Percentiles rank a stretch among this genome's conserved stretches.
Conservation (phyloP, 1,140 invertebrate genomes). For the Anadara kagoshimensis region DNA sequence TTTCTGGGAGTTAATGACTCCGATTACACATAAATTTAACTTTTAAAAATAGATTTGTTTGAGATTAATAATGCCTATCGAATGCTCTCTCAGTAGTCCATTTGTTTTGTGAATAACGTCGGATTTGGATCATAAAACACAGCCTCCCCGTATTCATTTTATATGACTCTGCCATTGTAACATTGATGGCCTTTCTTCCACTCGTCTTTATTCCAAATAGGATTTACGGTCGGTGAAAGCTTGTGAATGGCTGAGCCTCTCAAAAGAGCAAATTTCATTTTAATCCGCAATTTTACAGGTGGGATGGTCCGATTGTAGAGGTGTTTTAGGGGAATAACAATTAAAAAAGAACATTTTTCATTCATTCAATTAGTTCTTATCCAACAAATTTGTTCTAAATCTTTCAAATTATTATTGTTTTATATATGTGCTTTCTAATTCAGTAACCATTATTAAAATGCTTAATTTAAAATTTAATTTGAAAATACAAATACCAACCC, state of each 20-base stretch:
- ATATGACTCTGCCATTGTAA: constrained; percentile 14
- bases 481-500: no score
- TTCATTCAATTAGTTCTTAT: no score
- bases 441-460: no score
- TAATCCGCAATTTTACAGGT: not conserved
- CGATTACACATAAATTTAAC: constrained; percentile 34
- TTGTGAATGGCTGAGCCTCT: constrained; percentile 16
- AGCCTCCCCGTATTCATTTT: not conserved
- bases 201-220: constrained; percentile 7
- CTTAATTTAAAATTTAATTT: no score
- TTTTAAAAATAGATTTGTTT: constrained; percentile 23
- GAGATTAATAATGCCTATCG: constrained; percentile 16
- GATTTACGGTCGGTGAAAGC: constrained; percentile 21
- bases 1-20: constrained; percentile 1
- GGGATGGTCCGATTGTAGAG: not conserved
- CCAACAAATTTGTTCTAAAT: no score
- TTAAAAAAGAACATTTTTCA: no score
- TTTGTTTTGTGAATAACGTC: constrained; percentile 25
- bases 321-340: no score
- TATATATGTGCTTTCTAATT: no score
- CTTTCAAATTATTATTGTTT: no score
- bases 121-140: constrained; percentile 9
- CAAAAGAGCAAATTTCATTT: constrained; percentile 3
- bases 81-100: constrained; percentile 8
- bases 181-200: constrained; percentile 3